phyloP scores from a whole-genome alignment of 2,888 invertebrate species.

The Pharmacophagus antenor region DNA sequence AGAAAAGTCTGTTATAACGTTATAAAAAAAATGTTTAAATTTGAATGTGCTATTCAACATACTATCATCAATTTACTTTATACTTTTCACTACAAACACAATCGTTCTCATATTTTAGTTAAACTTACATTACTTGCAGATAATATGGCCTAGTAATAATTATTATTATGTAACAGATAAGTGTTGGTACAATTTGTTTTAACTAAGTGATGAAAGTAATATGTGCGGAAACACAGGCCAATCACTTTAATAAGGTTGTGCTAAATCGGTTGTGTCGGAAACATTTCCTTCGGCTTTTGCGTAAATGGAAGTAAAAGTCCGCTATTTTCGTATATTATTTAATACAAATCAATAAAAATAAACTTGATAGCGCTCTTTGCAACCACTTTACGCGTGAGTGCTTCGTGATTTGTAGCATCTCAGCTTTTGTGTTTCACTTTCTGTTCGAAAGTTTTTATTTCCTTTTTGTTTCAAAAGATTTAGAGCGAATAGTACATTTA shows the following conservation, averaged over 20 bases:
- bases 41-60: background rate
- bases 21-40: background rate
- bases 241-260: conserved; percentile 45
- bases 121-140: background rate
- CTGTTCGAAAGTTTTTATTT: conserved; percentile 37
- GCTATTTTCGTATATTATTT: conserved; percentile 63
- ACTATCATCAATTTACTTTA: background rate
- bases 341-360: conserved; percentile 61
- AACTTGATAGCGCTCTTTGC: conserved; percentile 53
- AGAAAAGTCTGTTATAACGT: too few species aligned
- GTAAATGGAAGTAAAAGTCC: conserved; percentile 64
- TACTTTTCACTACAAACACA: background rate
- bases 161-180: conserved; percentile 16
- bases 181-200: conserved; percentile 31
- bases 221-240: conserved; percentile 36
- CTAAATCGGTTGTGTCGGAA: conserved; percentile 38
- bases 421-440: conserved; percentile 43
- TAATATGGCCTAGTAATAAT: conserved; percentile 2
- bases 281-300: conserved; percentile 46
- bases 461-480: conserved; percentile 19
- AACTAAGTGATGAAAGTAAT: conserved; percentile 38
- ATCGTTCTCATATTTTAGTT: background rate
- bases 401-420: conserved; percentile 62
- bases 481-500: too few species aligned
- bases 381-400: conserved; percentile 72